phyloP scores from a whole-genome alignment of 2,888 invertebrate genomes.

The Theristus sp. region DNA sequence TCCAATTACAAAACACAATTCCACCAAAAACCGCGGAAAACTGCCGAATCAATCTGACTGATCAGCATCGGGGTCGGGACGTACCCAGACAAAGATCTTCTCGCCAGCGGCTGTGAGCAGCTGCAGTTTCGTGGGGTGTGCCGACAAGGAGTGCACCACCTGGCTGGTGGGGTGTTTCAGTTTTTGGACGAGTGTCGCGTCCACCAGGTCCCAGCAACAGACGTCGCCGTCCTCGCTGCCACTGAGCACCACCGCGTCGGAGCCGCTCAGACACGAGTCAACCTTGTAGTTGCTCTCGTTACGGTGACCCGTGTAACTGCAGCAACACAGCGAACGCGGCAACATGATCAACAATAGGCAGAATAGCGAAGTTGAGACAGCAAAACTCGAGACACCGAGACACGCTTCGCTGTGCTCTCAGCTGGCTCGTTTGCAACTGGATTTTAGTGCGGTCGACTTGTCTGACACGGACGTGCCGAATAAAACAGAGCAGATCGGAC shows the following conservation, averaged over 20 bases:
- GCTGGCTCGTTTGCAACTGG: too few relatives aligned
- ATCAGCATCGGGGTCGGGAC: background rate
- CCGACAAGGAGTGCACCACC: conserved; percentile 14
- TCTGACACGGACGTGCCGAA: too few relatives aligned
- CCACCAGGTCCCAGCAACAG: conserved; percentile 74
- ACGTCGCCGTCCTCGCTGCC: conserved; percentile 71
- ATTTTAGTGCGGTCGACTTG: too few relatives aligned
- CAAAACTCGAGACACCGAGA: too few relatives aligned
- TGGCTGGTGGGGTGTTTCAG: conserved; percentile 14
- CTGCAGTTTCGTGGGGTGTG: conserved; percentile 19
- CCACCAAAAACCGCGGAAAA: background rate
- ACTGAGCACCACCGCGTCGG: conserved; percentile 65
- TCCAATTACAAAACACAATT: too few relatives aligned
- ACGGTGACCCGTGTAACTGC: conserved; percentile 59
- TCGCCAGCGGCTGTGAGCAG: conserved; percentile 7
- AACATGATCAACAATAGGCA: too few relatives aligned
- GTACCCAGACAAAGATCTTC: background rate
- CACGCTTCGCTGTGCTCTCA: too few relatives aligned
- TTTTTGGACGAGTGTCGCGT: conserved; percentile 25
- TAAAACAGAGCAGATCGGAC: too few relatives aligned
- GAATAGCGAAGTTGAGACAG: too few relatives aligned
- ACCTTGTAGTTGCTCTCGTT: conserved; percentile 56
- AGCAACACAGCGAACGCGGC: conserved; percentile 5
- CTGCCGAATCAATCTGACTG: background rate
- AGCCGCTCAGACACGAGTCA: conserved; percentile 63